These are phyloP conservation scores for Augiades crinisus DNA, from an alignment of 2,888 invertebrate genomes.

Conservation along the genomic window DNA sequence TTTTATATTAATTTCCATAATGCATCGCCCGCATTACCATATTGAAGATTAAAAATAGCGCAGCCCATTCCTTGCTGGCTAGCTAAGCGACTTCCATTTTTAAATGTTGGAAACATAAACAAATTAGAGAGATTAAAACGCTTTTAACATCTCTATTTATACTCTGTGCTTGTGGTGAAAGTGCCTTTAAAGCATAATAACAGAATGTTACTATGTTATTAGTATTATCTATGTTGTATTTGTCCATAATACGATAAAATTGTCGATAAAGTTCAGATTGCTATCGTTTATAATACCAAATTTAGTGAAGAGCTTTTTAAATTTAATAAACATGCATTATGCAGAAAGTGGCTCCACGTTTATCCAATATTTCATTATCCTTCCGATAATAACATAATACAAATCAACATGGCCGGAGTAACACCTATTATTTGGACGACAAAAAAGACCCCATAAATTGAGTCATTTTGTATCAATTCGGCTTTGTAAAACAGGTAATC, in stretches of 20 bases:
- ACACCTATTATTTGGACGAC: slow-evolving; percentile 69
- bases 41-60: slow-evolving; percentile 24
- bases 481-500: slow-evolving; percentile 70
- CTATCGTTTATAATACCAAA: slow-evolving; percentile 14
- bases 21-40: slow-evolving; percentile 20
- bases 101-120: slow-evolving; percentile 27
- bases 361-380: slow-evolving; percentile 64
- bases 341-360: slow-evolving; percentile 41
- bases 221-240: too few species aligned
- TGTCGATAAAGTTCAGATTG: slow-evolving; percentile 21
- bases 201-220: too few species aligned
- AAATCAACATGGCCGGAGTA: slow-evolving; percentile 51
- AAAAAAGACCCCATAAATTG: slow-evolving; percentile 63
- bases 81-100: slow-evolving; percentile 27
- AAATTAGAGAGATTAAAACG: slow-evolving; percentile 28
- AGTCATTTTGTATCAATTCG: slow-evolving; percentile 73
- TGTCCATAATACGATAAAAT: too few species aligned
- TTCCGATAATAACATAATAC: slow-evolving; percentile 53
- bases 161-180: slow-evolving; percentile 17
- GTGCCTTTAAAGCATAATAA: slow-evolving; percentile 19
- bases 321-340: slow-evolving; percentile 24
- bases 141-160: slow-evolving; percentile 22
- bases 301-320: slow-evolving; percentile 22
- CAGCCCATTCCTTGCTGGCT: slow-evolving; percentile 5
- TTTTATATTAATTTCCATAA: slow-evolving; percentile 36